Conservation (phyloP, 2,888 invertebrate genomes). For the Dysmachus trigonus region DNA sequence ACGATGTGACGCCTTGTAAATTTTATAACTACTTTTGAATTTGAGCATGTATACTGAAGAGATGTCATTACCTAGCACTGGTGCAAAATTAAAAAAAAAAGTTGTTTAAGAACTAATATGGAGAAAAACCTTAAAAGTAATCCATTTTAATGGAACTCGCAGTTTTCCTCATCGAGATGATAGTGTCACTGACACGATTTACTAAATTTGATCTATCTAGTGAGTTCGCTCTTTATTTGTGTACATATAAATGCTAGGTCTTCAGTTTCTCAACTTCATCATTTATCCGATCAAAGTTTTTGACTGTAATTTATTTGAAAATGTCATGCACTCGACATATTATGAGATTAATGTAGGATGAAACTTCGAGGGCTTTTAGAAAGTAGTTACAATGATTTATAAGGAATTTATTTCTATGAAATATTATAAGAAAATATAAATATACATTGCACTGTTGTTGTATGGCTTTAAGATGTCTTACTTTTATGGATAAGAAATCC, state of each 20-base stretch:
- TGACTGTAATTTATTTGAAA: not conserved
- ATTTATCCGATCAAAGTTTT: not conserved
- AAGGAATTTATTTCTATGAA: not conserved
- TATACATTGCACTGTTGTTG: not conserved
- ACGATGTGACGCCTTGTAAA: slow-evolving; percentile 1
- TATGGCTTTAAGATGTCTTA: not conserved
- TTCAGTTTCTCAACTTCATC: not conserved
- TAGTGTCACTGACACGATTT: not conserved
- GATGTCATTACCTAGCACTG: not conserved
- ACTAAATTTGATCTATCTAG: not conserved
- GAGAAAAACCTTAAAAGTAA: not conserved
- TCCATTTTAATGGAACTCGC: not conserved
- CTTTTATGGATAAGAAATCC: too few relatives aligned
- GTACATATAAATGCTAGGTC: not conserved
- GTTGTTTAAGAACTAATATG: not conserved
- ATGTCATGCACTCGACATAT: not conserved
- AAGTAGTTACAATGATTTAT: not conserved
- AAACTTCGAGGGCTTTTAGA: not conserved
- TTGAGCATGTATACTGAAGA: not conserved
- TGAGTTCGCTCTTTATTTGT: not conserved
- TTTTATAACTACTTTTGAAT: not conserved
- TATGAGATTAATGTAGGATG: not conserved
- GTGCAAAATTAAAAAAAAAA: not conserved
- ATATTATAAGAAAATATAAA: not conserved
- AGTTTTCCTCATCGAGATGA: not conserved